Conservation (phyloP, 1,140 invertebrate genomes). For the Trypoxylus dichotomus region DNA sequence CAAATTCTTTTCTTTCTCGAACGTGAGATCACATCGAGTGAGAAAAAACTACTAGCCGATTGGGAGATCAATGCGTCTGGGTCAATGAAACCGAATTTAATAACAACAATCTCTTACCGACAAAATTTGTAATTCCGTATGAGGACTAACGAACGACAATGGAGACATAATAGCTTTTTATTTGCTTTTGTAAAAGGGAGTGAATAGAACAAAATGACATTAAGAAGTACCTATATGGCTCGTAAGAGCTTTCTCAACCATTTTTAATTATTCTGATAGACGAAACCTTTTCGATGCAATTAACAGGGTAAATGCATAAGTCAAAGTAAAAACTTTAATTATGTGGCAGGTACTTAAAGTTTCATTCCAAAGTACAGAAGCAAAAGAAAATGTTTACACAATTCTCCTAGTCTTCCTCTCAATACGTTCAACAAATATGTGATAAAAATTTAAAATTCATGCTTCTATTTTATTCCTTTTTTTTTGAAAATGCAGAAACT, state of each 20-base stretch:
- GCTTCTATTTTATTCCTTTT: too few relatives aligned
- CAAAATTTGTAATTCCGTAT: not conserved
- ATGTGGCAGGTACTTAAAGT: too few relatives aligned
- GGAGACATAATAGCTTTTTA: slow-evolving; percentile 25
- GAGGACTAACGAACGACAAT: slow-evolving; percentile 17
- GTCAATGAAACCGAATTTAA: slow-evolving; percentile 27
- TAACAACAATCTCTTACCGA: slow-evolving; percentile 16
- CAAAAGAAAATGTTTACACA: too few relatives aligned
- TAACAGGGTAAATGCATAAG: too few relatives aligned
- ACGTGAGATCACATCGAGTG: not conserved
- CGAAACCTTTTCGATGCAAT: too few relatives aligned
- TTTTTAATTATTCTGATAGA: too few relatives aligned
- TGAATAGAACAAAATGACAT: not conserved
- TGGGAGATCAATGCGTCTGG: slow-evolving; percentile 30
- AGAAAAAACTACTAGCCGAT: slow-evolving; percentile 12
- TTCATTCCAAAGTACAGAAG: too few relatives aligned
- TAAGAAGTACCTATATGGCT: not conserved
- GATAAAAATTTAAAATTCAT: too few relatives aligned
- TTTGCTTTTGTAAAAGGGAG: not conserved
- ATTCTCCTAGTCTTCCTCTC: too few relatives aligned
- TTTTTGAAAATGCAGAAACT: too few relatives aligned
- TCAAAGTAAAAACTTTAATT: too few relatives aligned
- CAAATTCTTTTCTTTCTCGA: slow-evolving; percentile 20
- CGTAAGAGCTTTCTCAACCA: not conserved
- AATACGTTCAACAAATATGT: too few relatives aligned